Percentiles rank a stretch among this genome's conserved stretches.
phyloP scores from a whole-genome alignment of 2,113 vertebrate genomes.

The Chaetura pelagica region DNA sequence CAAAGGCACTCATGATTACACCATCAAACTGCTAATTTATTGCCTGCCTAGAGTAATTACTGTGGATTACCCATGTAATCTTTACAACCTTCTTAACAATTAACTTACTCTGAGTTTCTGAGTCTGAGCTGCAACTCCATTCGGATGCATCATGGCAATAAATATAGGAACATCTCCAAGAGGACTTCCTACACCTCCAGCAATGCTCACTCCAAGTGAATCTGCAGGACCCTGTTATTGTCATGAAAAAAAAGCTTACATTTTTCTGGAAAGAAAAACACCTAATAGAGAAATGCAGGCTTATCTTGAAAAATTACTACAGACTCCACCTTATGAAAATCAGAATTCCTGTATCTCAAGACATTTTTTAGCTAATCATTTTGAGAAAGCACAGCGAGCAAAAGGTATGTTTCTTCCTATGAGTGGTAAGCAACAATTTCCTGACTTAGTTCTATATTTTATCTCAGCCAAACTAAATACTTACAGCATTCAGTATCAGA shows the following conservation, averaged over 20 bases:
- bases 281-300: not conserved
- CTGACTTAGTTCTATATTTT: not conserved
- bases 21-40: not conserved
- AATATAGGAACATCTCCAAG: constrained; percentile 96
- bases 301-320: not conserved
- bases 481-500: not conserved
- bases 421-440: not conserved
- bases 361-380: not conserved
- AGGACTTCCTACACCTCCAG: constrained; percentile 95
- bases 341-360: not conserved
- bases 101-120: constrained; percentile 89
- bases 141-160: constrained; percentile 97
- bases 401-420: not conserved
- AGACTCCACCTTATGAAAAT: not conserved
- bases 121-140: constrained; percentile 93
- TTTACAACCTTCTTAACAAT: not conserved
- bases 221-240: constrained; percentile 82
- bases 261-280: not conserved
- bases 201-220: constrained; percentile 93
- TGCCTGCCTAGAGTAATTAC: not conserved
- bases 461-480: not conserved
- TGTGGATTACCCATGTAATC: not conserved
- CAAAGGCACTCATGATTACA: not conserved
- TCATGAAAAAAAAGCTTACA: not conserved
- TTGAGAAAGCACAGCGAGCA: not conserved